phyloP scores from a whole-genome alignment of 2,113 vertebrate genomes.

The Pampusana beccarii region DNA sequence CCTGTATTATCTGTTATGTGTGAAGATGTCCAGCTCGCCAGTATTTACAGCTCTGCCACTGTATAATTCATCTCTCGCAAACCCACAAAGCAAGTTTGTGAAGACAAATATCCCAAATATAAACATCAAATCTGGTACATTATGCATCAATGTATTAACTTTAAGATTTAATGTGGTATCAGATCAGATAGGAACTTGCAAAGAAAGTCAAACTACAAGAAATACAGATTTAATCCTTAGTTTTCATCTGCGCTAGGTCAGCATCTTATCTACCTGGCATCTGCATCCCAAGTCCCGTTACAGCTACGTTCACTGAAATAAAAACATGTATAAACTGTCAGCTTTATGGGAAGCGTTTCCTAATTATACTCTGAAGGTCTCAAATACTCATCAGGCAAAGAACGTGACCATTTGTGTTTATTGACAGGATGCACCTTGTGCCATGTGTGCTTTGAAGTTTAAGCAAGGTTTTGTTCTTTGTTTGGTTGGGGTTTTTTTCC shows the following conservation, averaged over 20 bases:
- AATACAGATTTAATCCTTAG: neutral
- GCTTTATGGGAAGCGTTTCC: neutral
- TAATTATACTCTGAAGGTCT: neutral
- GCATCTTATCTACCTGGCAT: neutral
- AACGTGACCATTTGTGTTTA: neutral
- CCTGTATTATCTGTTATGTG: neutral
- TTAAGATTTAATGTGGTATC: neutral
- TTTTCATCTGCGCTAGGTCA: neutral
- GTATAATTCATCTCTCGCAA: neutral
- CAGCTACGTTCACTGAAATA: neutral
- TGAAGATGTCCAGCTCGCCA: constrained; percentile 8
- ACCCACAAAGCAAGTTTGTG: neutral
- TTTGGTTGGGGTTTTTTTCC: neutral
- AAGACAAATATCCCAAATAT: neutral
- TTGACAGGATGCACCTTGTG: neutral
- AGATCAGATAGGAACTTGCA: neutral
- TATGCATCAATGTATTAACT: neutral
- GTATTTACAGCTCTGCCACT: neutral
- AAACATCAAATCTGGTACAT: neutral
- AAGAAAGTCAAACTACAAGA: neutral
- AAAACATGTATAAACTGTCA: neutral
- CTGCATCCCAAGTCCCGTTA: neutral
- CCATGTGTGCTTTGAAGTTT: neutral
- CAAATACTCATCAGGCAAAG: neutral
- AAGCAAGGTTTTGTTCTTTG: neutral